Conservation (phyloP, 2,113 vertebrate genomes). For the Mustelus asterias region DNA sequence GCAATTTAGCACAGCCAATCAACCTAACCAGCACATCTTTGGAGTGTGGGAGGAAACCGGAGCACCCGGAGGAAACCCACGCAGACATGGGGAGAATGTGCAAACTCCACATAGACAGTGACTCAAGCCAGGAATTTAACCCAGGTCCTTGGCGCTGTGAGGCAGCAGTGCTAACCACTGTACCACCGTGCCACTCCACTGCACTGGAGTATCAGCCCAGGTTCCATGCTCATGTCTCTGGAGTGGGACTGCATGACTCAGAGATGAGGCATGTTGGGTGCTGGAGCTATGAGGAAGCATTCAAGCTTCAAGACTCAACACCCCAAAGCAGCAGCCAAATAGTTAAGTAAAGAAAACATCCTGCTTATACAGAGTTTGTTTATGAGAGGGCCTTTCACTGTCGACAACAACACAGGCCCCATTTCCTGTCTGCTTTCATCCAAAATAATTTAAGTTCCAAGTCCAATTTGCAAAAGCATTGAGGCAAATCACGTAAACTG, state of each 20-base stretch:
- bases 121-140: too few relatives aligned
- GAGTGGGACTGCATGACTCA: not conserved
- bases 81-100: too few relatives aligned
- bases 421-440: not conserved
- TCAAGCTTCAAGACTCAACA: not conserved
- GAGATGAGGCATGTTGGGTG: not conserved
- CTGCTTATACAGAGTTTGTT: not conserved
- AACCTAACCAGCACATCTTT: not conserved
- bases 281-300: not conserved
- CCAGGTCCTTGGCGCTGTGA: too few relatives aligned
- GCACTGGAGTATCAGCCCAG: not conserved
- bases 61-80: too few relatives aligned
- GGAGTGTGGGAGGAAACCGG: too few relatives aligned
- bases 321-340: not conserved
- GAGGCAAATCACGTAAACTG: not conserved
- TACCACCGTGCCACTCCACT: too few relatives aligned
- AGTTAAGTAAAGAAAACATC: not conserved
- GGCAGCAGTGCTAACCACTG: too few relatives aligned
- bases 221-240: not conserved
- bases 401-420: not conserved
- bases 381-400: not conserved
- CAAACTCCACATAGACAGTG: too few relatives aligned
- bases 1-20: too few relatives aligned
- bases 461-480: not conserved
- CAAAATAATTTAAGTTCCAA: not conserved